A percentile compares a stretch with the other conserved stretches of the same genome.
Evolutionary conservation across 2,888 invertebrate species (phyloP).

Genomic region (Helleia helle): DNA sequence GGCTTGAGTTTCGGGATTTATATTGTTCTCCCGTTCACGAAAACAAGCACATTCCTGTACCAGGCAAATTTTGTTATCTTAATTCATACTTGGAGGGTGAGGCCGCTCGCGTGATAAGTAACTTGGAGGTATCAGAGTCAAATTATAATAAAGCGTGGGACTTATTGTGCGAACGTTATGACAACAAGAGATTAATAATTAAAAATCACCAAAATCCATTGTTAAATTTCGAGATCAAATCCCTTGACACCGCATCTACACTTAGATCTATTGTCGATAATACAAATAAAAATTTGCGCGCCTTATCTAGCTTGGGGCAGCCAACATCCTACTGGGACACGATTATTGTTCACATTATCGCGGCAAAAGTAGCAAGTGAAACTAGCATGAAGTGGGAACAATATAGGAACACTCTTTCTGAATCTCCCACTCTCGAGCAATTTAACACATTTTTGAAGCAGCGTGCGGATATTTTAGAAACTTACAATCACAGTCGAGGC

Average conservation of each 20-base stretch:
- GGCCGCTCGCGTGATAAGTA: too few relatives aligned
- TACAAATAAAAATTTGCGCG: too few relatives aligned
- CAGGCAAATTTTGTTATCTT: constrained; percentile 19
- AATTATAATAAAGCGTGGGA: too few relatives aligned
- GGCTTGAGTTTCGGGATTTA: constrained; percentile 23
- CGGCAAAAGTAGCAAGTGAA: constrained; percentile 14
- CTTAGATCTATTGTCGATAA: too few relatives aligned
- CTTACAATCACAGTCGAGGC: constrained; percentile 9
- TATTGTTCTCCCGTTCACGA: constrained; percentile 18
- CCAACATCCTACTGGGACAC: constrained; percentile 11
- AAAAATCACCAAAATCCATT: too few relatives aligned
- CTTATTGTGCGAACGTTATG: too few relatives aligned
- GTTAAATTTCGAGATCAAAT: too few relatives aligned
- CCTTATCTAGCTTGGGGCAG: constrained; percentile 5
- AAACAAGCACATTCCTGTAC: constrained; percentile 9
- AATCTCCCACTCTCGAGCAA: constrained; percentile 16
- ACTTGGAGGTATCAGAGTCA: too few relatives aligned
- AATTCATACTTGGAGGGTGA: too few relatives aligned
- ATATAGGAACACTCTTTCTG: constrained; percentile 9
- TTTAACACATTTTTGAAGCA: constrained; percentile 17
- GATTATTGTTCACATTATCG: too few relatives aligned
- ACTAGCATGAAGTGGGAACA: constrained; percentile 17
- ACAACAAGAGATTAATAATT: too few relatives aligned
- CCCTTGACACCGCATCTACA: too few relatives aligned
- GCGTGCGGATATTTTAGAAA: constrained; percentile 17